phyloP scores from a whole-genome alignment of 2,797 vertebrate genomes.

The Gymnothorax javanicus region DNA sequence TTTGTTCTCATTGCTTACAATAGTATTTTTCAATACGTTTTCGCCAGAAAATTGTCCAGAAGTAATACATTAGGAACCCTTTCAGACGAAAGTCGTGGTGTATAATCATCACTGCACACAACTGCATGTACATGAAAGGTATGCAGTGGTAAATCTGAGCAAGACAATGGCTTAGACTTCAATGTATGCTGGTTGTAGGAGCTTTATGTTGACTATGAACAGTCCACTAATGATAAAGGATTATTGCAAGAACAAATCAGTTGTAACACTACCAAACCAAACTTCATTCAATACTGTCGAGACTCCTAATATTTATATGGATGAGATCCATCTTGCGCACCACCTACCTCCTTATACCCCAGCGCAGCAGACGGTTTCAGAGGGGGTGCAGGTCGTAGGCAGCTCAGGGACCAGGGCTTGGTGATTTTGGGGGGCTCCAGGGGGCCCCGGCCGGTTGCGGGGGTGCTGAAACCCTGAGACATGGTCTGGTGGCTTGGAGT shows the following conservation, averaged over 20 bases:
- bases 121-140: not conserved
- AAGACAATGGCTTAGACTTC: not conserved
- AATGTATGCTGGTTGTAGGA: too few species aligned
- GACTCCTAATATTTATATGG: not conserved
- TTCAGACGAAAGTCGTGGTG: too few species aligned
- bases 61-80: too few species aligned
- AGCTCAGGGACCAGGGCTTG: constrained; percentile 97
- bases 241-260: not conserved
- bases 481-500: constrained; percentile 70
- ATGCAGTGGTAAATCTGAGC: not conserved
- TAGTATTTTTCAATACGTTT: too few species aligned
- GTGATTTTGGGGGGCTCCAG: constrained; percentile 90
- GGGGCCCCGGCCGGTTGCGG: constrained; percentile 77
- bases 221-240: not conserved
- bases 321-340: not conserved
- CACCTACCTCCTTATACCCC: constrained; percentile 95
- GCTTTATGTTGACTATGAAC: not conserved
- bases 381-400: constrained; percentile 92
- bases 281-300: not conserved
- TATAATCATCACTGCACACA: not conserved
- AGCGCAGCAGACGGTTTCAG: constrained; percentile 93
- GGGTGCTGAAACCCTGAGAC: constrained; percentile 54
- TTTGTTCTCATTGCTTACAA: too few species aligned
- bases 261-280: not conserved
- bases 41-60: too few species aligned